Evolutionary conservation across 2,113 vertebrate species (phyloP).

Genomic region (Rhea pennata): DNA sequence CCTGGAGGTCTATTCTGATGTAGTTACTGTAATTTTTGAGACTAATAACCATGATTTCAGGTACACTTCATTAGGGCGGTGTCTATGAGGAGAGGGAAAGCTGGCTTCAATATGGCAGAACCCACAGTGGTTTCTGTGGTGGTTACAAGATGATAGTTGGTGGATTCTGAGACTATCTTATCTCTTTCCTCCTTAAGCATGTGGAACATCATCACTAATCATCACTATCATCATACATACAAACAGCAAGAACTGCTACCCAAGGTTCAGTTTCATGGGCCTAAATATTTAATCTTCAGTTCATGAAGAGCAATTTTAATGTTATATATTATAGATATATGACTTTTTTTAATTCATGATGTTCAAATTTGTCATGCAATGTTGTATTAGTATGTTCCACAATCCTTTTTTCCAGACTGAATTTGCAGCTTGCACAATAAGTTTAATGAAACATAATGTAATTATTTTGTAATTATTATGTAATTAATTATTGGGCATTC

Average conservation of each 20-base stretch:
- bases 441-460: background rate
- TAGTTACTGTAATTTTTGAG: background rate
- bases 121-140: background rate
- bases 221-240: background rate
- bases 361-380: background rate
- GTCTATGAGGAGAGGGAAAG: background rate
- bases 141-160: background rate
- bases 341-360: background rate
- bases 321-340: background rate
- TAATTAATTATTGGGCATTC: background rate
- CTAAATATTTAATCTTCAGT: background rate
- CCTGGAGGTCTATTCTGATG: background rate
- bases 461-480: too few relatives aligned
- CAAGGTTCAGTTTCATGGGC: background rate
- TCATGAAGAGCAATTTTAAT: background rate
- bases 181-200: background rate
- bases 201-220: background rate
- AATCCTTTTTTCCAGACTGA: background rate
- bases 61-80: background rate
- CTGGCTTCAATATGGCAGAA: background rate
- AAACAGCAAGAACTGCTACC: background rate
- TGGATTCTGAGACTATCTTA: background rate
- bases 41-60: background rate
- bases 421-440: background rate
- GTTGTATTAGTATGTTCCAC: background rate